Percentiles rank a stretch among this genome's conserved stretches.
Conservation (phyloP, 2,888 invertebrate genomes). For the Drosophila barbarae region DNA sequence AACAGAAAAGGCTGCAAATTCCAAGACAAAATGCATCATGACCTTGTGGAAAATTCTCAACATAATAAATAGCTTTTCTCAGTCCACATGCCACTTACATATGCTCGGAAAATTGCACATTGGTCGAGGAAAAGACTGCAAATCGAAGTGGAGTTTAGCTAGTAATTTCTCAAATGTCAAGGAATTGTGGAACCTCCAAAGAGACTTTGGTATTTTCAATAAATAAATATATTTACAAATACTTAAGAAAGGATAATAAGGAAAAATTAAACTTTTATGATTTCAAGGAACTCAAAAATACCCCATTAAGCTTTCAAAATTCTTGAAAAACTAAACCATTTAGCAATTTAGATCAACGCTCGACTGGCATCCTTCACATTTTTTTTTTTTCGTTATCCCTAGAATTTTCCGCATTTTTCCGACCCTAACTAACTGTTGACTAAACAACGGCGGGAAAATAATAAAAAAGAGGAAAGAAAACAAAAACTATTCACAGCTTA, state of each 20-base stretch:
- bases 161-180: slow-evolving; percentile 14
- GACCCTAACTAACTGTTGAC: slow-evolving; percentile 24
- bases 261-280: not conserved
- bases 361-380: not conserved
- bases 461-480: slow-evolving; percentile 5
- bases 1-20: slow-evolving; percentile 13
- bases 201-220: not conserved
- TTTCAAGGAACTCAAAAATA: not conserved
- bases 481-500: slow-evolving; percentile 68
- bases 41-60: slow-evolving; percentile 43
- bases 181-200: too few relatives aligned
- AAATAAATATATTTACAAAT: not conserved
- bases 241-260: not conserved
- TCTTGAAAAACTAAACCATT: not conserved
- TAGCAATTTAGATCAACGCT: not conserved
- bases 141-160: not conserved
- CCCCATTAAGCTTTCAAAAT: not conserved
- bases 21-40: slow-evolving; percentile 26
- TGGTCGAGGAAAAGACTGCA: not conserved
- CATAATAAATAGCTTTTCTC: slow-evolving; percentile 50
- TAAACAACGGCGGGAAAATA: slow-evolving; percentile 5
- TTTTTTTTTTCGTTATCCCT: slow-evolving; percentile 1
- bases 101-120: slow-evolving; percentile 32
- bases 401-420: slow-evolving; percentile 6
- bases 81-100: slow-evolving; percentile 47